phyloP scores from a whole-genome alignment of 2,113 vertebrate species.

The Vulpes ferrilata region DNA sequence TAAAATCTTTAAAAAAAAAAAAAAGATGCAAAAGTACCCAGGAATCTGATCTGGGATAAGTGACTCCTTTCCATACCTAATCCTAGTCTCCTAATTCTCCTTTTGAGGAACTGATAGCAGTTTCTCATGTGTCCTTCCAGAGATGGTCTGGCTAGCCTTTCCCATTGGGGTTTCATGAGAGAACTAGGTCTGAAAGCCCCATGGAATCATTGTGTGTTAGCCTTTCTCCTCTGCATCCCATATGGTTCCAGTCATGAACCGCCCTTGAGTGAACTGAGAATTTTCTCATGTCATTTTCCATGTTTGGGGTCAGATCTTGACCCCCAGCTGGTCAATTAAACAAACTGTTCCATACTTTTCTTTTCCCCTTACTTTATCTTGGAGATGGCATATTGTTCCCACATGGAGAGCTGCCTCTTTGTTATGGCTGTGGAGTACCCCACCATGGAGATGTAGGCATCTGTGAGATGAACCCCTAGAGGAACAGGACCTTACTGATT shows the following conservation, averaged over 20 bases:
- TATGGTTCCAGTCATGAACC: not conserved
- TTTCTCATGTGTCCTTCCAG: not conserved
- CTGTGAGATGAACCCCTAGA: not conserved
- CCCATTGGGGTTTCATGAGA: not conserved
- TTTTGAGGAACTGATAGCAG: not conserved
- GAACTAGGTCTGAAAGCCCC: not conserved
- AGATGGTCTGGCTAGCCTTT: not conserved
- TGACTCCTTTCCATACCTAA: not conserved
- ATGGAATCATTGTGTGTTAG: not conserved
- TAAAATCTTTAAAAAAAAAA: too few species aligned
- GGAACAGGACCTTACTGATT: not conserved
- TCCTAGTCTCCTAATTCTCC: not conserved
- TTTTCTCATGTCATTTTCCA: not conserved
- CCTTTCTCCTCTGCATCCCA: not conserved
- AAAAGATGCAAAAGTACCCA: not conserved
- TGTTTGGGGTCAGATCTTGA: not conserved
- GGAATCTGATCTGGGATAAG: not conserved
- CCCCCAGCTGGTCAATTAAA: not conserved
- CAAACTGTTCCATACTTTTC: not conserved
- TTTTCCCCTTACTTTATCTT: not conserved
- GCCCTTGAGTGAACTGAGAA: not conserved
- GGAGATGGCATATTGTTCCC: not conserved
- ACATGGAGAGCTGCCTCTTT: not conserved
- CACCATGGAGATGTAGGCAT: fast-evolving
- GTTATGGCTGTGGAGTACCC: not conserved